Base-by-base conservation (phyloP, 2,888 invertebrate genomes). In the Cerastis leucographa region DNA sequence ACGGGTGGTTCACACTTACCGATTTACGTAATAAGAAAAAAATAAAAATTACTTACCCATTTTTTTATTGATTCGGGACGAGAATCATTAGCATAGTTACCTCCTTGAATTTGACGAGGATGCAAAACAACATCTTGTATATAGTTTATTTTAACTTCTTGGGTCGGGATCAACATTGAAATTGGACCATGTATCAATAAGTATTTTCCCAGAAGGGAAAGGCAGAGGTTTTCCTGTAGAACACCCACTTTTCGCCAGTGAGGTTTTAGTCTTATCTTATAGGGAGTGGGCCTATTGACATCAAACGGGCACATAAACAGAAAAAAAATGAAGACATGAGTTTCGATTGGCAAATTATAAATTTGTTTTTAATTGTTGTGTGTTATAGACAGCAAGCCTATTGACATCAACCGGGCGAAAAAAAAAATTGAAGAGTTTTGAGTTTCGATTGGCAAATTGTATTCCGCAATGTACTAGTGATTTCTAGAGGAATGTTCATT, bases 401-500 rank as follows among this genome's bases (percentile, higher is more conserved):
- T 22, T 62, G 61, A 2, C 22, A n/a, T 42, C 14, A 64, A 64
- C 42, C 14, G 14, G n/a, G 1, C 17, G 14, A 14, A 64, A n/a
- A 62, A 8, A 19, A 35, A n/a, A 42, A 40, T 62, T n/a, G 14
- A n/a, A n/a, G 8, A n/a, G 17, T 14, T 22, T 8, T 46, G 19
- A 49, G 35, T 25, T 6, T 35, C 22, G 46, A 68, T 59, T 56
- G 12, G 22, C 17, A 56, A 42, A 49, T 81, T 79, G 17, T 17
- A 49, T 65, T 19, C n/a, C n/a, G 42, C 17, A 67, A 56, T 35
- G 2, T 11, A 51, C 59, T 29, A 44, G 25, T 22, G 17, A 19
- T 12, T 65, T 56, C 2, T 14, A 29, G 12, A 71, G 42, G 71
- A 61, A 59, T 65, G 49, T 65, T 65, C 29, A 78, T 81, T 83